Conservation (phyloP, 1,140 invertebrate species). For the Hirudo medicinalis region DNA sequence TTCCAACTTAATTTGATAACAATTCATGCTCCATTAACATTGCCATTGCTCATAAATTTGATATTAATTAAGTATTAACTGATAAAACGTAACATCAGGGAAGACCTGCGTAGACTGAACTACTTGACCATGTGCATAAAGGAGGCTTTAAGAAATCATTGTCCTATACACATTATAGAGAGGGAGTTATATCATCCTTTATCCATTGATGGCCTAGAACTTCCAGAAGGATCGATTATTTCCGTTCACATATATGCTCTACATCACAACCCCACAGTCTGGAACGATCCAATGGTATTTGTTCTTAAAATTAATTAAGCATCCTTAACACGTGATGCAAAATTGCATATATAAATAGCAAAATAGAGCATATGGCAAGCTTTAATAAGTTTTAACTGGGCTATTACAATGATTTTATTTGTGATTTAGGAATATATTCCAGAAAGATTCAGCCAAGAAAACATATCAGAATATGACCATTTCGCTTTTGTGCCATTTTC, state of each 20-base stretch:
- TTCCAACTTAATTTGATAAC: neutral
- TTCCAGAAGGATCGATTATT: constrained; percentile 26
- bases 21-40: neutral
- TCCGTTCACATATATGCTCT: constrained; percentile 22
- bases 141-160: constrained; percentile 37
- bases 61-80: no score
- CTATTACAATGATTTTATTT: no score
- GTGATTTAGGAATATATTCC: constrained; percentile 14
- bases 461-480: constrained; percentile 22
- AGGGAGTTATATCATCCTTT: constrained; percentile 54
- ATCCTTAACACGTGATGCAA: no score
- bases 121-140: constrained; percentile 39
- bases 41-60: no score
- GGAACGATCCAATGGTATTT: constrained; percentile 26
- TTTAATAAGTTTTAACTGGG: no score
- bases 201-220: constrained; percentile 29
- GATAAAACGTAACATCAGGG: constrained; percentile 20
- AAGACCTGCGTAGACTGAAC: constrained; percentile 30
- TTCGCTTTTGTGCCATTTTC: constrained; percentile 29
- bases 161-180: constrained; percentile 52
- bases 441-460: constrained; percentile 27
- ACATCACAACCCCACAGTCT: constrained; percentile 27
- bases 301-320: neutral
- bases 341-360: no score
- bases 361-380: no score